phyloP scores from a whole-genome alignment of 1,140 invertebrate genomes.

The Drosophila sechellia region DNA sequence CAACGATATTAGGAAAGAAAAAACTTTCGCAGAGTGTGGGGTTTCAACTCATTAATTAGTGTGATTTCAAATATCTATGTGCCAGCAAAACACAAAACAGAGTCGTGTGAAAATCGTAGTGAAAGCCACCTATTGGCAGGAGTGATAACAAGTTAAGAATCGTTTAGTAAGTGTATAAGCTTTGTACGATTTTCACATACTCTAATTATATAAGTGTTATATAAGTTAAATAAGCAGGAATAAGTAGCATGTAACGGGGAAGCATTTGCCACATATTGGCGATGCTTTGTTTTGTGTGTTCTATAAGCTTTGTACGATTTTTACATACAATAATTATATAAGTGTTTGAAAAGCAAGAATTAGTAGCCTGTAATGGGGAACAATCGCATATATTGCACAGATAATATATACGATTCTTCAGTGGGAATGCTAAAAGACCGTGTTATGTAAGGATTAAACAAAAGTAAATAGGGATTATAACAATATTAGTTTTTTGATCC shows the following conservation, averaged over 20 bases:
- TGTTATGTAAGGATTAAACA: too few relatives aligned
- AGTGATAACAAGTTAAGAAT: not conserved
- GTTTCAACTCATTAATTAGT: not conserved
- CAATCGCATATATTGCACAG: constrained; percentile 48
- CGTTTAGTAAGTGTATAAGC: not conserved
- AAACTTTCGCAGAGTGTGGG: constrained; percentile 22
- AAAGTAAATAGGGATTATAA: constrained; percentile 1
- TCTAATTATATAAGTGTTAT: not conserved
- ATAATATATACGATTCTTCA: constrained; percentile 47
- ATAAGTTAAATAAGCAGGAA: constrained; percentile 10
- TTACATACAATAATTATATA: constrained; percentile 24
- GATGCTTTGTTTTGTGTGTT: not conserved
- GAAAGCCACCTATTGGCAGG: constrained; percentile 7
- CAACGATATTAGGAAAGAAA: constrained; percentile 4
- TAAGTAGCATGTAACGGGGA: constrained; percentile 7
- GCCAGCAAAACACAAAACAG: constrained; percentile 23
- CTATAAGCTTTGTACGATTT: constrained; percentile 54
- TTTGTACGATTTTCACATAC: constrained; percentile 63
- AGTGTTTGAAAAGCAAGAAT: constrained; percentile 13
- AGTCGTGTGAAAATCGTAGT: constrained; percentile 68
- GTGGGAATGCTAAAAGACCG: too few relatives aligned
- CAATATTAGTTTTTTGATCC: not conserved
- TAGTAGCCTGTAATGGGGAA: constrained; percentile 6
- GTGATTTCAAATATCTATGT: constrained; percentile 12
- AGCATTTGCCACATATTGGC: too few relatives aligned